phyloP scores from a whole-genome alignment of 2,888 invertebrate species.

The Helicoverpa assulta region DNA sequence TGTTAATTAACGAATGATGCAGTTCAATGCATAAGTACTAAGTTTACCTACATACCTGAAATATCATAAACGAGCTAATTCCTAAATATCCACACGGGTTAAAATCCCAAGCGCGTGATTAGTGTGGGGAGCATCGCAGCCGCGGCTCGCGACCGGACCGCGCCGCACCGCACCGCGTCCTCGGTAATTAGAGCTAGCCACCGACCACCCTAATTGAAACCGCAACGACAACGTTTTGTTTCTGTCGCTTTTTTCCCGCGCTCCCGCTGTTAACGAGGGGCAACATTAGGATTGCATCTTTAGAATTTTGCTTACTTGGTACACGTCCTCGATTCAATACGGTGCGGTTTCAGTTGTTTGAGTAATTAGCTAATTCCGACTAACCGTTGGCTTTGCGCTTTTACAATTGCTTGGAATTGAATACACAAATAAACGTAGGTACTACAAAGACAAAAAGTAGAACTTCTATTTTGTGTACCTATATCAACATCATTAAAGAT shows the following conservation, averaged over 20 bases:
- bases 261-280: constrained; percentile 72
- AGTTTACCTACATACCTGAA: neutral
- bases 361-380: constrained; percentile 35
- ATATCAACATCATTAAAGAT: neutral
- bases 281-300: constrained; percentile 67
- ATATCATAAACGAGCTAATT: constrained; percentile 40
- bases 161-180: constrained; percentile 34
- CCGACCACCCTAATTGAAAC: constrained; percentile 79
- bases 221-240: constrained; percentile 74
- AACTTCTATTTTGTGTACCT: neutral
- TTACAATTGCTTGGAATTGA: constrained; percentile 9
- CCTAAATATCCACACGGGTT: constrained; percentile 43
- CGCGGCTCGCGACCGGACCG: constrained; percentile 35
- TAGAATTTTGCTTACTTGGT: constrained; percentile 52
- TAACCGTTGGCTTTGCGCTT: constrained; percentile 1
- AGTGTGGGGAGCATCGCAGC: constrained; percentile 49
- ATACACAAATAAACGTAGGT: neutral
- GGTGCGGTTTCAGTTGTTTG: constrained; percentile 37
- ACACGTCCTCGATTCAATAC: constrained; percentile 48
- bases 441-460: neutral
- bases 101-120: constrained; percentile 59
- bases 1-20: no score
- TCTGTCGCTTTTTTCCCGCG: constrained; percentile 67
- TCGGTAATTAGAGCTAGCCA: constrained; percentile 73
- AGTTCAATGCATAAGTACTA: no score